These are phyloP conservation scores for Botia kubotai DNA, from an alignment of 2,797 vertebrate species.

Conservation along the genomic window DNA sequence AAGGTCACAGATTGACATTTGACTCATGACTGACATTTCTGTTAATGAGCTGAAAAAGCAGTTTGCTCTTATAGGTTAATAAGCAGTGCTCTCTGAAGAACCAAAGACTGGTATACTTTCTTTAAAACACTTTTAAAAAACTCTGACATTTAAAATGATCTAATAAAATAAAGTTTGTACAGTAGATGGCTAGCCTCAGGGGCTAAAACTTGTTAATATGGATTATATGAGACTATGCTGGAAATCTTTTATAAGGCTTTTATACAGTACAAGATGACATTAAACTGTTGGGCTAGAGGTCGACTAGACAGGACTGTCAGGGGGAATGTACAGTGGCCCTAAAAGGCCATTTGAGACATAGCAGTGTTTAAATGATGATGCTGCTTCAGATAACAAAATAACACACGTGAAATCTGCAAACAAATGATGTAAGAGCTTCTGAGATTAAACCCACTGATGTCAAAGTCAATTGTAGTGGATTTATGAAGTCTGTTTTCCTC, in stretches of 20 bases:
- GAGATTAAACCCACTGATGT: no score
- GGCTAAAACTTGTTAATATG: background rate
- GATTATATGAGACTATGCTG: background rate
- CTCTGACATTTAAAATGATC: conserved; percentile 10
- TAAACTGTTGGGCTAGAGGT: background rate
- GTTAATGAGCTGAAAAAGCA: conserved; percentile 18
- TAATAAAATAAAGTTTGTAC: background rate
- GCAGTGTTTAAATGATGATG: no score
- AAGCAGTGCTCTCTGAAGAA: conserved; percentile 9
- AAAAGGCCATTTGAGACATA: no score
- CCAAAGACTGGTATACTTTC: background rate
- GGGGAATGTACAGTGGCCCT: no score
- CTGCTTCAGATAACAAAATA: no score
- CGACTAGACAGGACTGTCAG: background rate
- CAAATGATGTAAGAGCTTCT: no score
- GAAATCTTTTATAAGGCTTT: background rate
- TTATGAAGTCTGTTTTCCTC: no score
- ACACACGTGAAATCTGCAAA: no score
- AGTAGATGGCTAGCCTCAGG: background rate
- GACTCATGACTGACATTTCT: conserved; percentile 36
- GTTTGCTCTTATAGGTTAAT: conserved; percentile 10
- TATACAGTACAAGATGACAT: conserved; percentile 1
- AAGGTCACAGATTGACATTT: conserved; percentile 28
- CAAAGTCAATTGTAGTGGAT: no score
- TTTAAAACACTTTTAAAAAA: background rate